A percentile compares a stretch with the other conserved stretches of the same genome.
Conservation (phyloP, 2,888 invertebrate species). For the Anoplius nigerrimus region DNA sequence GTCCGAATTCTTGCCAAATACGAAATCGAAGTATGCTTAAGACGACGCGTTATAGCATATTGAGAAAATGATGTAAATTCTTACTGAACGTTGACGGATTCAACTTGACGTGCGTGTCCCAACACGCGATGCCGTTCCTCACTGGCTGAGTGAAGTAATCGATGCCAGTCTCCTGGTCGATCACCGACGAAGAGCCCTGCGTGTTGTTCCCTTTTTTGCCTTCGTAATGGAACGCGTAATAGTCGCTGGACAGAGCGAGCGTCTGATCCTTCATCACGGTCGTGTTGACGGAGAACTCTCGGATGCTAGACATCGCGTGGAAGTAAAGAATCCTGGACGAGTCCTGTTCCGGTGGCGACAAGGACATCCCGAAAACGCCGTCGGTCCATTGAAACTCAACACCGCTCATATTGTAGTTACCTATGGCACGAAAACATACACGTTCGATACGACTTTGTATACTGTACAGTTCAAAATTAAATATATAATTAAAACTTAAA, state of each 20-base stretch:
- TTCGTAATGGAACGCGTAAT: slow-evolving; percentile 82
- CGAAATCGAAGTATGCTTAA: too few species aligned
- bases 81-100: slow-evolving; percentile 78
- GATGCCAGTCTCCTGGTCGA: slow-evolving; percentile 82
- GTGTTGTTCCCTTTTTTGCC: slow-evolving; percentile 84
- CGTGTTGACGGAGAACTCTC: slow-evolving; percentile 87
- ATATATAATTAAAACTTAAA: too few species aligned
- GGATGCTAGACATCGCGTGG: slow-evolving; percentile 88
- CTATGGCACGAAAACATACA: slow-evolving; percentile 76
- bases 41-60: too few species aligned
- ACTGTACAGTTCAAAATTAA: too few species aligned
- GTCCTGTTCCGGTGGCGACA: slow-evolving; percentile 77
- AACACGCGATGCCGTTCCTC: slow-evolving; percentile 87
- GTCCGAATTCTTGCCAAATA: too few species aligned
- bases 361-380: slow-evolving; percentile 86
- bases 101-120: slow-evolving; percentile 84
- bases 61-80: slow-evolving; percentile 30
- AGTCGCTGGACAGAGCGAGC: slow-evolving; percentile 81
- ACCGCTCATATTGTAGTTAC: slow-evolving; percentile 86
- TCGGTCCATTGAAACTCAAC: slow-evolving; percentile 92
- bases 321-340: slow-evolving; percentile 85
- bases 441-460: not conserved
- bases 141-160: slow-evolving; percentile 87
- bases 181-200: slow-evolving; percentile 85
- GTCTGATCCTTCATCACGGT: slow-evolving; percentile 84